Percentiles rank a stretch among this genome's conserved stretches.
phyloP scores from a whole-genome alignment of 2,888 invertebrate genomes.

The Tanypteryx hageni region DNA sequence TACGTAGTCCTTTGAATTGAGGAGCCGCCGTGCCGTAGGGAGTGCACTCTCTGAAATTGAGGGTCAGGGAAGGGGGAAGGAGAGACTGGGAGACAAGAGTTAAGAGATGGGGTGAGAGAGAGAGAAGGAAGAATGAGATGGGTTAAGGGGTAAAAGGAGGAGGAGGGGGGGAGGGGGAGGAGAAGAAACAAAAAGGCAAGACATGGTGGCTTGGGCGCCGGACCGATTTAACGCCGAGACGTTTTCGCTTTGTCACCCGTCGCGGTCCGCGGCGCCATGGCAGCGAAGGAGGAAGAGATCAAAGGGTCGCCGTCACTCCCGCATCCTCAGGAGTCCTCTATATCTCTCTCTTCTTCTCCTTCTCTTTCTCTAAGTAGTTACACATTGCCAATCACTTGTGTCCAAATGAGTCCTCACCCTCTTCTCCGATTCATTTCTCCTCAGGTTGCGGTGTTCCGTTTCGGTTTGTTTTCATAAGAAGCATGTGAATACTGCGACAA shows the following conservation, averaged over 20 bases:
- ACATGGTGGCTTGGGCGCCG: neutral
- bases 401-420: neutral
- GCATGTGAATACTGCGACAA: too few relatives aligned
- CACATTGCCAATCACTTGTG: neutral
- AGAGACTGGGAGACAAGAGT: too few relatives aligned
- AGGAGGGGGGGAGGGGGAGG: neutral
- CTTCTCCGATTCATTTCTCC: neutral
- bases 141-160: neutral
- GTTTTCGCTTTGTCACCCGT: neutral
- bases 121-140: too few relatives aligned
- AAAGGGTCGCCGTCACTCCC: neutral
- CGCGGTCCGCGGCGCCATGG: neutral
- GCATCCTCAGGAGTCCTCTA: too few relatives aligned
- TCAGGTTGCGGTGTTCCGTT: too few relatives aligned
- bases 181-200: neutral
- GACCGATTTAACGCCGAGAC: conserved; percentile 25
- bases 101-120: neutral
- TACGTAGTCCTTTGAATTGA: conserved; percentile 23
- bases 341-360: neutral
- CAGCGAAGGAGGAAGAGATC: neutral
- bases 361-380: neutral
- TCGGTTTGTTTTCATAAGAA: too few relatives aligned
- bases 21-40: neutral
- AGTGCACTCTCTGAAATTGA: conserved; percentile 62
- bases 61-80: neutral